Percentiles rank a stretch among this genome's conserved stretches.
Evolutionary conservation across 2,888 invertebrate species (phyloP).

Genomic region (Luperina testacea): DNA sequence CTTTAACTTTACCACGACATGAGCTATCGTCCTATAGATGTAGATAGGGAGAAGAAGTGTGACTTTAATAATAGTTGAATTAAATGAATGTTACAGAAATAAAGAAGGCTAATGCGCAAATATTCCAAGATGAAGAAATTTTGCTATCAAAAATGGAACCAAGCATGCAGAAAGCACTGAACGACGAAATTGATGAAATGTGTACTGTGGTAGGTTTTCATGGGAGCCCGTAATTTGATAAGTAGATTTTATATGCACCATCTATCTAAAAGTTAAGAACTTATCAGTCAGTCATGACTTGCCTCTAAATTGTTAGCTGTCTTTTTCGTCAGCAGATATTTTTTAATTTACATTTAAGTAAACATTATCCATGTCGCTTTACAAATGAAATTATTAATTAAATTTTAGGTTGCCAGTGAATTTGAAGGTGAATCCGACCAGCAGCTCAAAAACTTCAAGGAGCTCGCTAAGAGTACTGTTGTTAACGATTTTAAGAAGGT

Average conservation of each 20-base stretch:
- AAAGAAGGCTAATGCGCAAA: constrained; percentile 5
- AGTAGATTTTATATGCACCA: no score
- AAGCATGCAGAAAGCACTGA: neutral
- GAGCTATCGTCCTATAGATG: neutral
- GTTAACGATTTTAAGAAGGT: constrained; percentile 22
- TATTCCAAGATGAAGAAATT: constrained; percentile 13
- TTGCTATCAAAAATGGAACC: neutral
- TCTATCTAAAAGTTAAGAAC: no score
- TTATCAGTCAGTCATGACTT: no score
- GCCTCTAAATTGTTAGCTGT: no score
- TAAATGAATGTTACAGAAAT: neutral
- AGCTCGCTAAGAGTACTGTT: neutral
- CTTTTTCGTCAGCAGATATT: no score
- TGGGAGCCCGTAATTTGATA: no score
- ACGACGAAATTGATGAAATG: neutral
- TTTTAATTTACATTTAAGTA: neutral
- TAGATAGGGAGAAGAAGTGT: neutral
- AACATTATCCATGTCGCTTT: no score
- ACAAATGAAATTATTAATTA: neutral
- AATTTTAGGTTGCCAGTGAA: constrained; percentile 17
- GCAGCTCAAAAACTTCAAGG: neutral
- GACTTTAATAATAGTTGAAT: neutral
- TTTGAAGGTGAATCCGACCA: neutral
- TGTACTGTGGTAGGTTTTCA: constrained; percentile 3
- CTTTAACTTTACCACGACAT: neutral